These are phyloP conservation scores for Danio aesculapii DNA, from an alignment of 2,797 vertebrate species.

Conservation along the genomic window DNA sequence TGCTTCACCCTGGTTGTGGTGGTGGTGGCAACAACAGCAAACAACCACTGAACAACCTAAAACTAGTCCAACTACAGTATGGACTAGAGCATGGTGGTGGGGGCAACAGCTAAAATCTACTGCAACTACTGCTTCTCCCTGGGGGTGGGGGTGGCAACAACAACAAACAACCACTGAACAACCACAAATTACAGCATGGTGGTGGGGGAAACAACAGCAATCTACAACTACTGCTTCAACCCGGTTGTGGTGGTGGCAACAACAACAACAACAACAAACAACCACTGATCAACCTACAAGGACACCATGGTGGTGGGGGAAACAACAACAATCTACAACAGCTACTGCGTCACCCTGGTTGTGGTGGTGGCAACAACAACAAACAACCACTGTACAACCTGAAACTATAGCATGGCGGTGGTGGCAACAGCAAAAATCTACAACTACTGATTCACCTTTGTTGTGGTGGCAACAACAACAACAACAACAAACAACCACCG, in stretches of 20 bases:
- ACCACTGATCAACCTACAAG: not conserved
- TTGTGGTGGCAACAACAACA: not conserved
- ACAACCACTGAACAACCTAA: not conserved
- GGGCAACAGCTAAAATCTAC: not conserved
- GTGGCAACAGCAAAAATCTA: slow-evolving; percentile 2
- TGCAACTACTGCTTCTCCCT: not conserved
- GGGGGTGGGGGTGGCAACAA: not conserved
- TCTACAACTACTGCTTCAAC: not conserved
- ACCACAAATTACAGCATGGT: not conserved
- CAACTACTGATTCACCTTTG: not conserved
- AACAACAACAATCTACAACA: not conserved
- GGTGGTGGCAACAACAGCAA: not conserved
- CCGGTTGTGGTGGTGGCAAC: not conserved
- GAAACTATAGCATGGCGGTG: not conserved
- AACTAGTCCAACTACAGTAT: not conserved
- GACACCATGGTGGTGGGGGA: slow-evolving; percentile 1
- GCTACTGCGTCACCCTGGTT: not conserved
- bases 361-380: not conserved
- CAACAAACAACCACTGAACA: not conserved
- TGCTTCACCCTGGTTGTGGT: not conserved
- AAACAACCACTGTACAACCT: not conserved
- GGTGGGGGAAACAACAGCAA: not conserved
- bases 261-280: not conserved
- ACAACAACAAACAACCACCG: not conserved
- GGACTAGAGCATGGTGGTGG: not conserved